Base-by-base conservation (phyloP, 2,797 vertebrate species). In the Garrulus glandarius region DNA sequence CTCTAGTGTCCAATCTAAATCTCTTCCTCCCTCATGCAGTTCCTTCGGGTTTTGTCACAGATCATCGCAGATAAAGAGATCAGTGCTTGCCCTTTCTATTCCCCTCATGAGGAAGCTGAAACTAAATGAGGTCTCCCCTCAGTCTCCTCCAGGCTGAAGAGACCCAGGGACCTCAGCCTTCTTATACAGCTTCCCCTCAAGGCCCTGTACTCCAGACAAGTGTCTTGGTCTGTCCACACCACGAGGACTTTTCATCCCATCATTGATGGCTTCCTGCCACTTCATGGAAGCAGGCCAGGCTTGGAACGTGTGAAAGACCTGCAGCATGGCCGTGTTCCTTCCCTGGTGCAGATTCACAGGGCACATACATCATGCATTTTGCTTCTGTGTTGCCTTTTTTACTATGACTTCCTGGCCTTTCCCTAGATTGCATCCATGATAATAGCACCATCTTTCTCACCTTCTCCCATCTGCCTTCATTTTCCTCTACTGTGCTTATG, bases 261-360 rank as follows among this genome's bases (percentile, higher is more conserved):
- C 29, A 2, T 9, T 3, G 0, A 5, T 72, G 43, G 39, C 26
- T 77, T 76, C 49, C 29, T 19, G 19, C 29, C 39, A 23, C 50
- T 34, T 32, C n/a, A 2, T 6, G 20, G 53, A 52, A 67, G 32
- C 30, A 19, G 34, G 17, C 32, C 18, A 2, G 13, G 8, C 52
- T 44, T 59, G 17, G 44, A 18, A 50, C 1, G 1, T 49, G 13
- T 41, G 21, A 30, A 59, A 55, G 37, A 9, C 5, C 11, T 8
- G 21, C 3, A 5, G 21, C 2, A 5, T 22, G 19, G 11, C 13
- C 0, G 1, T 2, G 0, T 55, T 52, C 13, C 39, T 64, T 50
- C 16, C 30, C 32, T 27, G 19, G 4, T 57, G 79, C 39, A 30
- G 21, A 9, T 57, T 18, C 32, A 23, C 1, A 0, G 27, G 7